Conservation (phyloP, 1,140 invertebrate species). For the Drosophila paulistorum region DNA sequence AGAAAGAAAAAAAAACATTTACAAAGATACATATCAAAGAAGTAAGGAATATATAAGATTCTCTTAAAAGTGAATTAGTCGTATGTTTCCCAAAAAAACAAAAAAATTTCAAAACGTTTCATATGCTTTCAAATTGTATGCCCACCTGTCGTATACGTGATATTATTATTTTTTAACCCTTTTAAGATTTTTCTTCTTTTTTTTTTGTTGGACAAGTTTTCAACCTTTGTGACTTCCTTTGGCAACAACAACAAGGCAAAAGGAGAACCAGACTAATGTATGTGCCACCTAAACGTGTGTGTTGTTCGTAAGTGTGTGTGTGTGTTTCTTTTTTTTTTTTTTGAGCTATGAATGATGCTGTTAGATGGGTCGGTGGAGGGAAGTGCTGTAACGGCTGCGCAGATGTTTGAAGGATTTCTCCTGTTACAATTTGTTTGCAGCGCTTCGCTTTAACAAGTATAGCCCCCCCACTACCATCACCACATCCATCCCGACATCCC, state of each 20-base stretch:
- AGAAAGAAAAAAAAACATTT: no score
- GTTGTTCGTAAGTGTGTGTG: neutral
- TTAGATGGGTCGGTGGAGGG: neutral
- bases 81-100: no score
- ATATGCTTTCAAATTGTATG: no score
- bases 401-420: conserved; percentile 78
- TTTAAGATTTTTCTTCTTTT: neutral
- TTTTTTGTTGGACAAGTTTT: neutral
- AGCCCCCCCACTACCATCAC: neutral
- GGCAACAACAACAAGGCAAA: neutral
- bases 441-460: conserved; percentile 62
- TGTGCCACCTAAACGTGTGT: conserved; percentile 3
- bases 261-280: conserved; percentile 2
- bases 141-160: no score
- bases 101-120: no score
- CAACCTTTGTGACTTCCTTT: conserved; percentile 7
- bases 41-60: no score
- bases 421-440: conserved; percentile 67
- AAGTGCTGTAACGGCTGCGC: conserved; percentile 26
- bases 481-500: neutral
- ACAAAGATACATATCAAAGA: no score
- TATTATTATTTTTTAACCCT: neutral
- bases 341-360: conserved; percentile 13
- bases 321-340: conserved; percentile 4
- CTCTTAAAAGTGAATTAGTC: no score